These are phyloP conservation scores for Lates japonicus DNA, from an alignment of 2,797 vertebrate genomes.

Conservation along the genomic window DNA sequence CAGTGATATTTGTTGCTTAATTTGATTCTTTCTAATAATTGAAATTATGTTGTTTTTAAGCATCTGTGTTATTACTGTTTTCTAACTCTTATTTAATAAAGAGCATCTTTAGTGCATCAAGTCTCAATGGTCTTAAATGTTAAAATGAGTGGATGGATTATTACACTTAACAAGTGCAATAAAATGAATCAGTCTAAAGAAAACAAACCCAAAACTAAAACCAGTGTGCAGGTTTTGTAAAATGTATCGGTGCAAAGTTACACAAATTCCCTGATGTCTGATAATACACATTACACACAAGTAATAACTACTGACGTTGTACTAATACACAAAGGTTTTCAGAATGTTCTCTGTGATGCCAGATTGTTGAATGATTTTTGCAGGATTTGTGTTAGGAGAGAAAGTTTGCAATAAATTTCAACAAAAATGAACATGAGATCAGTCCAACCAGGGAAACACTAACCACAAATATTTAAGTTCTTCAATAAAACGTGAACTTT, in stretches of 20 bases:
- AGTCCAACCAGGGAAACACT: not conserved
- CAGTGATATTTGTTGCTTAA: not conserved
- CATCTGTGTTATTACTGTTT: not conserved
- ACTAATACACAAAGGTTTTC: not conserved
- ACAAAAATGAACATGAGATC: not conserved
- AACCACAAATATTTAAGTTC: not conserved
- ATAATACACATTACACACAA: no score
- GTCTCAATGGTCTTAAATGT: not conserved
- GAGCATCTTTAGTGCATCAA: not conserved
- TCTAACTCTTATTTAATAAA: not conserved
- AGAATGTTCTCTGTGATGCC: not conserved
- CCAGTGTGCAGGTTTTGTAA: not conserved
- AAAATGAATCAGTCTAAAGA: not conserved
- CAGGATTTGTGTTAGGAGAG: not conserved
- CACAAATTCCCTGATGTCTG: not conserved
- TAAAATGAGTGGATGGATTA: not conserved
- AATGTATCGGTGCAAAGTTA: not conserved
- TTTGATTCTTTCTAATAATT: not conserved
- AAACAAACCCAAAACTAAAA: not conserved
- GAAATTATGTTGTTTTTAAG: not conserved
- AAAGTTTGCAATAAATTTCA: not conserved
- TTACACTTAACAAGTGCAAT: not conserved
- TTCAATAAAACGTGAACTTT: slow-evolving; percentile 6
- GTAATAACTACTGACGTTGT: not conserved
- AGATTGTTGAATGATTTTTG: not conserved